These are phyloP conservation scores for Tyrophagus putrescentiae DNA, from an alignment of 1,140 invertebrate species.

Conservation along the genomic window DNA sequence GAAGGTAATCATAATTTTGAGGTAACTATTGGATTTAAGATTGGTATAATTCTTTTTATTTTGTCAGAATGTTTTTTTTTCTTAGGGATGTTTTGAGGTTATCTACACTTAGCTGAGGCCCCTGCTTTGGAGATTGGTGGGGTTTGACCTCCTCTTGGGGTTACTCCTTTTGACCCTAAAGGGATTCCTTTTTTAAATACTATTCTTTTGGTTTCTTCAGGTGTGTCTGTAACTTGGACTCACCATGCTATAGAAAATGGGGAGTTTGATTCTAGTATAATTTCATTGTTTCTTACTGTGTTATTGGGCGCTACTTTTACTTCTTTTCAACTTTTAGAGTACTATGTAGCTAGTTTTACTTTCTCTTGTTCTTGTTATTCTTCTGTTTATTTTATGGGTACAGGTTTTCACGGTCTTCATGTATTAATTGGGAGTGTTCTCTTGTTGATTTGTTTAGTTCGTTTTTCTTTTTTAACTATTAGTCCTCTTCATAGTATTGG, in stretches of 20 bases:
- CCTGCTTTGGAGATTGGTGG: slow-evolving; percentile 45
- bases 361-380: slow-evolving; percentile 48
- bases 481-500: slow-evolving; percentile 46
- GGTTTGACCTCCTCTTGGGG: slow-evolving; percentile 43
- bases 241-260: slow-evolving; percentile 43
- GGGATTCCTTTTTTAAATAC: slow-evolving; percentile 47
- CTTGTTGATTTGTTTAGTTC: slow-evolving; percentile 40
- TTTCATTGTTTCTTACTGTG: slow-evolving; percentile 37
- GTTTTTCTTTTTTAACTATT: slow-evolving; percentile 41
- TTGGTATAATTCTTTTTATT: slow-evolving; percentile 49
- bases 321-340: slow-evolving; percentile 32
- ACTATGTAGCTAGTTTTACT: slow-evolving; percentile 37
- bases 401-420: slow-evolving; percentile 55
- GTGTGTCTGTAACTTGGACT: slow-evolving; percentile 41
- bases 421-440: slow-evolving; percentile 51
- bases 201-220: slow-evolving; percentile 42
- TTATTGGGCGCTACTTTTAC: slow-evolving; percentile 42
- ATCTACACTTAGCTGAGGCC: slow-evolving; percentile 45
- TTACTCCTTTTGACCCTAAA: slow-evolving; percentile 46
- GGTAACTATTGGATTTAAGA: slow-evolving; percentile 38
- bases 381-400: slow-evolving; percentile 50
- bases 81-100: slow-evolving; percentile 46
- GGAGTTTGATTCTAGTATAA: slow-evolving; percentile 35
- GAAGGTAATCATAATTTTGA: slow-evolving; percentile 34
- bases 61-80: slow-evolving; percentile 47